Evolutionary conservation across 1,140 invertebrate species (phyloP).

Genomic region (Atta colombica): DNA sequence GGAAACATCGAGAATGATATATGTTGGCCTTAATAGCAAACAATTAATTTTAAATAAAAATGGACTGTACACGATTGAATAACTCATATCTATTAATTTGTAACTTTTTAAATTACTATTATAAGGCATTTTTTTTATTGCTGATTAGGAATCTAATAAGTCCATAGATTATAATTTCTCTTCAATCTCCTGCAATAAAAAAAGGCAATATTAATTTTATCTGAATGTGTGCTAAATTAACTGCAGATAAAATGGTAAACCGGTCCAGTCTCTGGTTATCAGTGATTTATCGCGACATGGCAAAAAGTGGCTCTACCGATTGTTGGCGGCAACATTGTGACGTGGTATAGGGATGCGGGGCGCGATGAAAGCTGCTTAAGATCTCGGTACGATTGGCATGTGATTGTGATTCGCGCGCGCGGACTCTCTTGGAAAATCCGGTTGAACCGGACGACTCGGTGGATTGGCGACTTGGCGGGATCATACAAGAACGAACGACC

Average conservation of each 20-base stretch:
- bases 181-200: too few relatives aligned
- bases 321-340: conserved; percentile 40
- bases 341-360: conserved; percentile 4
- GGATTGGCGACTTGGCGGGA: conserved; percentile 7
- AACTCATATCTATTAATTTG: neutral
- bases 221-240: neutral
- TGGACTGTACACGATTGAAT: neutral
- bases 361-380: conserved; percentile 67
- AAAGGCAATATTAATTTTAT: neutral
- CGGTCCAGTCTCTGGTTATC: conserved; percentile 24
- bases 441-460: conserved; percentile 64
- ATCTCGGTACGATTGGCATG: conserved; percentile 51
- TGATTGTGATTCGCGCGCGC: conserved; percentile 56
- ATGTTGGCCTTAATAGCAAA: neutral
- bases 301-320: conserved; percentile 40
- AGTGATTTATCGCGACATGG: conserved; percentile 35
- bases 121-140: neutral
- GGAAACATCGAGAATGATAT: neutral
- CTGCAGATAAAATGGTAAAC: neutral
- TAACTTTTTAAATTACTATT: neutral
- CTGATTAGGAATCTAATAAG: neutral
- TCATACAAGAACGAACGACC: too few relatives aligned
- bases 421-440: conserved; percentile 67
- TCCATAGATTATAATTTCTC: neutral
- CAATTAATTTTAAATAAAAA: neutral